phyloP scores from a whole-genome alignment of 2,797 vertebrate species.

The Halcyon leucocephala region DNA sequence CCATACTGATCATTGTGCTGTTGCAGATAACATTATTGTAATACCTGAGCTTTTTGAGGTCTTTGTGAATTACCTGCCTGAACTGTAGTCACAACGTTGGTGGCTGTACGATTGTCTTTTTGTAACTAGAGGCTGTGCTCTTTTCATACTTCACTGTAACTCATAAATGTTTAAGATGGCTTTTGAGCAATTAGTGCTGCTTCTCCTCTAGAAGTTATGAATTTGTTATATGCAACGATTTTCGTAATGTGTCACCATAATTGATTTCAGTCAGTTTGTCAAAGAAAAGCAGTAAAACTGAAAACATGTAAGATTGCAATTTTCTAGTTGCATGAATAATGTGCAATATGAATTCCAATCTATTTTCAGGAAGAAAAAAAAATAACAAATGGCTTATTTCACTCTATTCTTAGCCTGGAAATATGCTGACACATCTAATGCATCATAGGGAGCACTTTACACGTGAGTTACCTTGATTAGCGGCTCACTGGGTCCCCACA shows the following conservation, averaged over 20 bases:
- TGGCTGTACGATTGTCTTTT: not conserved
- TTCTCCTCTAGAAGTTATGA: slow-evolving; percentile 52
- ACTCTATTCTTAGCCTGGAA: slow-evolving; percentile 42
- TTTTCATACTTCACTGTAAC: slow-evolving; percentile 29
- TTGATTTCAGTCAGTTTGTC: slow-evolving; percentile 54
- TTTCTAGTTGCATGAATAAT: slow-evolving; percentile 57
- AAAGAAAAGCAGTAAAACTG: slow-evolving; percentile 29
- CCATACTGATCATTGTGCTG: not conserved
- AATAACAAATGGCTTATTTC: not conserved
- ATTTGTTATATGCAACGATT: slow-evolving; percentile 58
- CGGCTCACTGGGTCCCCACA: not conserved
- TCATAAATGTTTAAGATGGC: slow-evolving; percentile 58
- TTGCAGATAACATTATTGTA: not conserved
- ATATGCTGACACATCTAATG: slow-evolving; percentile 47
- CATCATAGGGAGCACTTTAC: slow-evolving; percentile 18
- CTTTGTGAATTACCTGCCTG: not conserved
- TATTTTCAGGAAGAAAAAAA: slow-evolving; percentile 4
- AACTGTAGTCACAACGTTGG: not conserved
- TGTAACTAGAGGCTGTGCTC: slow-evolving; percentile 1
- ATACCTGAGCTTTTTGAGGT: not conserved
- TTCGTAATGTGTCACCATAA: slow-evolving; percentile 60
- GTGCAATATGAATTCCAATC: not conserved
- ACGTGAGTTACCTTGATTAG: slow-evolving; percentile 41
- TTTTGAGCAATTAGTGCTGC: slow-evolving; percentile 64
- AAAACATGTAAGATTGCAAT: slow-evolving; percentile 17